These are phyloP conservation scores for Acrobasis repandana DNA, from an alignment of 2,888 invertebrate species.

Conservation along the genomic window DNA sequence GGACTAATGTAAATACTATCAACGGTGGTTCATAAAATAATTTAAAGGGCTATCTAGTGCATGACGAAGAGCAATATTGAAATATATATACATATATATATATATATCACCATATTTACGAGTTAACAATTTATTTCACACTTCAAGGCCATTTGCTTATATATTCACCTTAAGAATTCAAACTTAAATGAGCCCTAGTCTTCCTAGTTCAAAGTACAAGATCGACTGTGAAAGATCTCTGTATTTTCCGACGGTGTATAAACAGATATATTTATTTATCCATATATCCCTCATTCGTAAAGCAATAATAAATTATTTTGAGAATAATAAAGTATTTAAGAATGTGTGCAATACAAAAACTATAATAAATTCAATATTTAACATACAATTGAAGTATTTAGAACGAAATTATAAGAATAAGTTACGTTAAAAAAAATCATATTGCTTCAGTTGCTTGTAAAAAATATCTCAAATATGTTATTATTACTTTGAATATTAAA, in stretches of 20 bases:
- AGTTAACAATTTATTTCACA: too few relatives aligned
- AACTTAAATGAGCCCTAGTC: constrained; percentile 13
- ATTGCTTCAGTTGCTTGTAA: neutral
- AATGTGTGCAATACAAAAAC: constrained; percentile 13
- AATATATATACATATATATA: too few relatives aligned
- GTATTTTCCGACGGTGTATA: constrained; percentile 5
- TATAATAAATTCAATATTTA: constrained; percentile 12
- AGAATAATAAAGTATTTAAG: constrained; percentile 5
- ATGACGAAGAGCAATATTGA: too few relatives aligned
- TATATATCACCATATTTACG: too few relatives aligned
- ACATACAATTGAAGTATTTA: neutral
- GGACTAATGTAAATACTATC: too few relatives aligned
- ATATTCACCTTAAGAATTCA: too few relatives aligned
- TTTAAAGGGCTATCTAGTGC: too few relatives aligned
- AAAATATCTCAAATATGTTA: too few relatives aligned
- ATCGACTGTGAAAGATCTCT: constrained; percentile 25
- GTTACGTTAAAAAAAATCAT: neutral
- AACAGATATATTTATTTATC: constrained; percentile 5
- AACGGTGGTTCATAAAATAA: too few relatives aligned
- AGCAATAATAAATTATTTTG: constrained; percentile 18
- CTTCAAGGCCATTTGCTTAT: too few relatives aligned
- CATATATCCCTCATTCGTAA: constrained; percentile 8
- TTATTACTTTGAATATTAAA: neutral
- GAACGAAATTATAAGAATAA: neutral
- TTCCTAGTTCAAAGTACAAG: constrained; percentile 24